Evolutionary conservation across 1,140 invertebrate genomes (phyloP), one percentile per base, ranked within the genome.

Genomic region (Monochamus saltuarius): DNA sequence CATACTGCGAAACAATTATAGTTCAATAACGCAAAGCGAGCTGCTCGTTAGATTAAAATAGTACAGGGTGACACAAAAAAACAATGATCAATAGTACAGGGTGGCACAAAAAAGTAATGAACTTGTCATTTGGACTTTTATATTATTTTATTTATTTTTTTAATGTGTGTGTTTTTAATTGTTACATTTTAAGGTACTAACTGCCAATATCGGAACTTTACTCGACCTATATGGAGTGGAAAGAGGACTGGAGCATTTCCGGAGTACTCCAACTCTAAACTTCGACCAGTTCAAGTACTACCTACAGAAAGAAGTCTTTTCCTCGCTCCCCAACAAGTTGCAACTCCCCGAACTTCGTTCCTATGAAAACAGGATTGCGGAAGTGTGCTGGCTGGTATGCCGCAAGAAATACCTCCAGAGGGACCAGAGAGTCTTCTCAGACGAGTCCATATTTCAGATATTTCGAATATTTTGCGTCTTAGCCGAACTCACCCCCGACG

Each of bases 381-480:
- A 85, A 72, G 80, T 86, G 29, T 91, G 89, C 71, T 92, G 90
- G 90, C 75, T 89, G 42, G 81, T 92, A 0, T 91, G 88, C 69
- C 81, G 83, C 29, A 87, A 84, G 71, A 80, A 80, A 34, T 86
- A 84, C 61, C 64, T 86, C 7, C 70, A 79, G 1, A 75, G 84
- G 57, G 80, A 85, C 39, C 79, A 83, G 64, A 77, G 81, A 1
- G 70, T 85, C 7, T 84, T 90, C 58, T 75, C 79, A 14, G 84
- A 88, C 61, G 79, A 84, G 19, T 86, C 84, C 40, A 80, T 89
- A 2, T 90, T 87, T 71, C 84, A 89, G 69, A 77, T 92, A 46
- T 92, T 90, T 75, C 79, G 88, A 64, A 85, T 92, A 61, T 92
- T 90, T 75, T 92, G 89, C 68, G 79, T 90, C 3, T 76, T 92